phyloP scores from a whole-genome alignment of 2,888 invertebrate species.

The Scaptomyza flava region DNA sequence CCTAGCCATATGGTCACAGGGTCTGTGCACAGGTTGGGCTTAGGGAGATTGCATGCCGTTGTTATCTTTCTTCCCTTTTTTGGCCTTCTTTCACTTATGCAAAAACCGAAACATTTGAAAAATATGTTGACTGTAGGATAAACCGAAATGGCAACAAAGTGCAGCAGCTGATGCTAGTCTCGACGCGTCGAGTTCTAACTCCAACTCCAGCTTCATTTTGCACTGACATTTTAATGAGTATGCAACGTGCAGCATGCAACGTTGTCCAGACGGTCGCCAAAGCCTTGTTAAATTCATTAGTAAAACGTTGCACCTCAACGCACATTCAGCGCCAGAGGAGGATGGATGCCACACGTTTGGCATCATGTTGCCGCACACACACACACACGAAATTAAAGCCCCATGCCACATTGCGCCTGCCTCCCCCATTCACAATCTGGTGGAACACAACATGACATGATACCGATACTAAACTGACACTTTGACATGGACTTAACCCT shows the following conservation, averaged over 20 bases:
- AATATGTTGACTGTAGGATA: constrained; percentile 75
- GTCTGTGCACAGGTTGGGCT: neutral
- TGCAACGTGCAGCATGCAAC: constrained; percentile 74
- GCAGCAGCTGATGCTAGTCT: constrained; percentile 74
- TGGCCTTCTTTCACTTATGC: constrained; percentile 79
- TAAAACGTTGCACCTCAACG: constrained; percentile 79
- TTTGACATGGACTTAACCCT: constrained; percentile 83
- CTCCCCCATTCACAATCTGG: constrained; percentile 31
- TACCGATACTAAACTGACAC: constrained; percentile 84
- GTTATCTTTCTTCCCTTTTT: constrained; percentile 78
- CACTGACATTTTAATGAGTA: constrained; percentile 79
- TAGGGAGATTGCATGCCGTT: constrained; percentile 31
- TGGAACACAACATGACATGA: constrained; percentile 81
- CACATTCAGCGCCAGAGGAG: constrained; percentile 23
- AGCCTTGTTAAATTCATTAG: constrained; percentile 80
- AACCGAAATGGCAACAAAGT: constrained; percentile 75
- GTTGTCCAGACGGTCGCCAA: constrained; percentile 48
- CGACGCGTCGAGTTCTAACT: constrained; percentile 17
- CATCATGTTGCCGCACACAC: constrained; percentile 72
- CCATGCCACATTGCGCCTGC: constrained; percentile 46
- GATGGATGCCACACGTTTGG: constrained; percentile 66
- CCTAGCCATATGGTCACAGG: constrained; percentile 31
- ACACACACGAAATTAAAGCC: constrained; percentile 78
- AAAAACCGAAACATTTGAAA: constrained; percentile 77
- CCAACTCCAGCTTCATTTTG: constrained; percentile 48